Conservation (phyloP, 2,888 invertebrate genomes). For the Tipula unca region DNA sequence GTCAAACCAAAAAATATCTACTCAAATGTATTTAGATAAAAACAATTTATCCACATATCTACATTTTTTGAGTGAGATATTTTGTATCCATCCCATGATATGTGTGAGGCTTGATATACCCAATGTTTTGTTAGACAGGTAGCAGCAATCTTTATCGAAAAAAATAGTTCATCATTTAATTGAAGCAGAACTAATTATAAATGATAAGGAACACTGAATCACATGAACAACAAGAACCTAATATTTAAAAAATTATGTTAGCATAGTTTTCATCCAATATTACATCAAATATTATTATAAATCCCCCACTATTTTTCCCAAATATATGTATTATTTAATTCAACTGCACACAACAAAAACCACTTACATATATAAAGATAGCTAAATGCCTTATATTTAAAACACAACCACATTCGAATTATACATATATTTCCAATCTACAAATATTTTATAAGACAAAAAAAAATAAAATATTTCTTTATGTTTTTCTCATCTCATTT, state of each 20-base stretch:
- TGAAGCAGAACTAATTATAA: no score
- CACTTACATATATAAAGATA: background rate
- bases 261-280: background rate
- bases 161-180: no score
- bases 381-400: background rate
- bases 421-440: background rate
- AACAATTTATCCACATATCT: no score
- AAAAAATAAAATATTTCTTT: background rate
- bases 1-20: no score
- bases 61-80: no score
- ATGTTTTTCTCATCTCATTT: slow-evolving; percentile 8
- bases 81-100: no score
- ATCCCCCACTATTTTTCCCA: background rate
- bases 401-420: background rate
- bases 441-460: background rate
- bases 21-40: no score
- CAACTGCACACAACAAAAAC: background rate
- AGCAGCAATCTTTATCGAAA: no score
- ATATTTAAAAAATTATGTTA: background rate
- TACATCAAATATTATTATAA: background rate
- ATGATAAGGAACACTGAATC: background rate
- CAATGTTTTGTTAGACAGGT: no score
- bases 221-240: background rate
- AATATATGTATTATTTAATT: background rate
- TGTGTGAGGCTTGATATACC: no score